Base-by-base conservation (phyloP, 2,888 invertebrate genomes). In the Campoplex nolae region DNA sequence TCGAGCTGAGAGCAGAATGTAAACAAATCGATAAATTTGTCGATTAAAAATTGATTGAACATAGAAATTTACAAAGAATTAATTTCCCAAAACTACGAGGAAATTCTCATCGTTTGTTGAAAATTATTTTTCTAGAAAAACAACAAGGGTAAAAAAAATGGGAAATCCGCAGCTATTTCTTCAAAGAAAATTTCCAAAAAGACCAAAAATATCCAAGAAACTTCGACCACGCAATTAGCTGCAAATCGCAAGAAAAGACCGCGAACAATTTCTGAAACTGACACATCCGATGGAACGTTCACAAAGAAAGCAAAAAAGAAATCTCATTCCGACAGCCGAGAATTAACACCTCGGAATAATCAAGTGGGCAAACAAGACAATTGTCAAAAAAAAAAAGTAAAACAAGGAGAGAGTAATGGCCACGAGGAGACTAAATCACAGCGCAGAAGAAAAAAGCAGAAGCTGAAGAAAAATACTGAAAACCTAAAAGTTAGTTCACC, bases 381-480 rank as follows among this genome's bases (percentile, higher is more conserved):
- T 18, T 11, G 18, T 11, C 42, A 2, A 48, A 48, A 82, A 16
- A 70, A 62, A 77, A 54, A 51, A 38, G 18, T 65, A 3, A 8
- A 18, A 7, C 0, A 58, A 16, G 54, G 4, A 0, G n/a, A 56
- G 32, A 18, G 56, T 1, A 4, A 38, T 6, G 13, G 38, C 0
- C n/a, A 32, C 1, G n/a, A 68, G 58, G 73, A 89, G 77, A 76
- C 74, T 75, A 84, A 90, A 48, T 86, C 86, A 13, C 83, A 84
- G 62, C 35, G 67, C 70, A 85, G n/a, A 11, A 77, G 79, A 28
- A 88, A 82, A 73, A 88, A 89, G 70, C 35, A 35, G 28, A 88
- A 84, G 45, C 76, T 75, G 48, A 89, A 89, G 74, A 84, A 89
- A 81, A 88, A 83, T 54, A 51, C 86, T 35, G 83, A 85, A 56